These are phyloP conservation scores for Corythaixoides concolor DNA, from an alignment of 2,113 vertebrate genomes.

Conservation along the genomic window DNA sequence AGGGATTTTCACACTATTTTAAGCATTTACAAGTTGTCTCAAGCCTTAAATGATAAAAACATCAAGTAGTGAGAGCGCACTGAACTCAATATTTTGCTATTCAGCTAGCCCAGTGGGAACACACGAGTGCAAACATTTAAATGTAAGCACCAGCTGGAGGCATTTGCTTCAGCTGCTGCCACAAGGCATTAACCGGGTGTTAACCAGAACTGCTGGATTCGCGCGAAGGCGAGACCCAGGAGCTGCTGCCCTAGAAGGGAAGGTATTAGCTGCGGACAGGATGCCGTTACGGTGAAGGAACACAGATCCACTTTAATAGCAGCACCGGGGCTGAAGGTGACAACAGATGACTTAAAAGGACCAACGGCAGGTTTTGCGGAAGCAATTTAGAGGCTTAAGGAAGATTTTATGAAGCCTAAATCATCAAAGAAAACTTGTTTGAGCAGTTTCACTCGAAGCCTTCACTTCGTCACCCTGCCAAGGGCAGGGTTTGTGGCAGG, in stretches of 20 bases:
- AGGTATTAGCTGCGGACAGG: neutral
- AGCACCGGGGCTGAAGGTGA: neutral
- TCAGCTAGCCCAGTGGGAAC: constrained; percentile 33
- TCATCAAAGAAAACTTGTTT: neutral
- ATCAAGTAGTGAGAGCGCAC: constrained; percentile 30
- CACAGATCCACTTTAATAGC: neutral
- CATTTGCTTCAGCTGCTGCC: neutral
- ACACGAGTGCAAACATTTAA: neutral
- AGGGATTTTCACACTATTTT: constrained; percentile 40
- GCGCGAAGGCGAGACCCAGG: accelerated
- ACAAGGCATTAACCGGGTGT: neutral
- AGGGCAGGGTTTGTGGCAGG: neutral
- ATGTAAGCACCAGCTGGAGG: constrained; percentile 40
- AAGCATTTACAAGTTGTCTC: constrained; percentile 57
- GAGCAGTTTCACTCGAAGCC: neutral
- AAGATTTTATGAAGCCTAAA: neutral
- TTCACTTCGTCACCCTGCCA: neutral
- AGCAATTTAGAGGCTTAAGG: neutral
- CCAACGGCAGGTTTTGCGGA: neutral
- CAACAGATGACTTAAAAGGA: neutral
- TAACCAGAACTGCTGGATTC: neutral
- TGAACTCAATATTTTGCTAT: constrained; percentile 44
- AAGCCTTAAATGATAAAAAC: constrained; percentile 42
- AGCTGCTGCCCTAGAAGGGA: constrained; percentile 34
- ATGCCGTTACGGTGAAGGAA: neutral